Evolutionary conservation across 2,797 vertebrate genomes (phyloP).

Genomic region (Phrynocephalus forsythii): DNA sequence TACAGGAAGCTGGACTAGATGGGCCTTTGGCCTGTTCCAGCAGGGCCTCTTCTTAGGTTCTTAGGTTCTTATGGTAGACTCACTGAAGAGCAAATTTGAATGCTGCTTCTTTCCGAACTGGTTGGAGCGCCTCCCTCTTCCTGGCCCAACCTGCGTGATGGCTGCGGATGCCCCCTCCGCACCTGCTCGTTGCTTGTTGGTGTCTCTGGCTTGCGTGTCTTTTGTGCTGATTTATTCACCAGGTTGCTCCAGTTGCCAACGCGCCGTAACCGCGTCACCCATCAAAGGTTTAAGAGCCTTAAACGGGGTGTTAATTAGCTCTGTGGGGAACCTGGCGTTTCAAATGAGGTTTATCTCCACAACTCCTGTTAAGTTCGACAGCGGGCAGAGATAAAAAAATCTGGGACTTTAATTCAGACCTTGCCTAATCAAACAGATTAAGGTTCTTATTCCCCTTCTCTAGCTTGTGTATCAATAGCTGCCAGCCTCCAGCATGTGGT

Average conservation of each 20-base stretch:
- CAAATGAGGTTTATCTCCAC: slow-evolving; percentile 72
- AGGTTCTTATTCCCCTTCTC: slow-evolving; percentile 41
- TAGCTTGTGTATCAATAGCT: slow-evolving; percentile 70
- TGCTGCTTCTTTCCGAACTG: too few species aligned
- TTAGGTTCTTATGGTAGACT: too few species aligned
- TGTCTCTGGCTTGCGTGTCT: neutral
- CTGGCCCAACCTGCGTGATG: neutral
- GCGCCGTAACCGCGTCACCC: slow-evolving; percentile 69
- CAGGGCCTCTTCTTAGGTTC: too few species aligned
- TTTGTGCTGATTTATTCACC: slow-evolving; percentile 66
- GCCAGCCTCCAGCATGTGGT: slow-evolving; percentile 20
- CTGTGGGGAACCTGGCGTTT: slow-evolving; percentile 71
- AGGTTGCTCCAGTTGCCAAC: slow-evolving; percentile 43
- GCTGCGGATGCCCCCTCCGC: slow-evolving; percentile 22
- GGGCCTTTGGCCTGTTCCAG: too few species aligned
- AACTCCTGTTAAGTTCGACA: slow-evolving; percentile 73
- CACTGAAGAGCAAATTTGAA: too few species aligned
- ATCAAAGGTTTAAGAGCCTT: slow-evolving; percentile 72
- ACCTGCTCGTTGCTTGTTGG: slow-evolving; percentile 30
- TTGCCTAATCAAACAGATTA: slow-evolving; percentile 62
- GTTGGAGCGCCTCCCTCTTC: too few species aligned
- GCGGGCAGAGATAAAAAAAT: slow-evolving; percentile 71
- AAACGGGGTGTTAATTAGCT: slow-evolving; percentile 76
- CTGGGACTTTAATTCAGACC: slow-evolving; percentile 60
- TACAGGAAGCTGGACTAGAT: too few species aligned